A percentile compares a stretch with the other conserved stretches of the same genome.
phyloP scores from a whole-genome alignment of 1,140 invertebrate genomes.

The Scaptomyza hsui region DNA sequence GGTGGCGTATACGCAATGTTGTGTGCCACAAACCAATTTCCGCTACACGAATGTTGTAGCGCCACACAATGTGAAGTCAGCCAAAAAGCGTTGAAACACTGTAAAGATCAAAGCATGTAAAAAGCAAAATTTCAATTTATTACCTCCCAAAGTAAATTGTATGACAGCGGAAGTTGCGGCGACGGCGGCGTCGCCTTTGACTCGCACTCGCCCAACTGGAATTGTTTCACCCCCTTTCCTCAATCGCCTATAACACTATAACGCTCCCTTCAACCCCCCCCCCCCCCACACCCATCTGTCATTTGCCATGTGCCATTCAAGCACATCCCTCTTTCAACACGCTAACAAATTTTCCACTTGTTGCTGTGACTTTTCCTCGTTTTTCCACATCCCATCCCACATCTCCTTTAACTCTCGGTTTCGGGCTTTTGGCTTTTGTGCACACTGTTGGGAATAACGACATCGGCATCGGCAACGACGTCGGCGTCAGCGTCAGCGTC shows the following conservation, averaged over 20 bases:
- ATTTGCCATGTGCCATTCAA: conserved; percentile 22
- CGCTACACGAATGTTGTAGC: conserved; percentile 49
- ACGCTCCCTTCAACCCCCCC: neutral
- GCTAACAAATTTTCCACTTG: conserved; percentile 41
- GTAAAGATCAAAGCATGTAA: conserved; percentile 66
- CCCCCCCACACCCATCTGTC: conserved; percentile 2
- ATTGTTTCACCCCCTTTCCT: too few species aligned
- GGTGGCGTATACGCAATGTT: conserved; percentile 37
- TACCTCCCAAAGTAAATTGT: conserved; percentile 71
- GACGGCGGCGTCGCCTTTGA: conserved; percentile 46
- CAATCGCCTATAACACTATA: neutral
- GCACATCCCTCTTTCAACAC: conserved; percentile 21
- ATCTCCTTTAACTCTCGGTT: neutral
- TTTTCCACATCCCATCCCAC: neutral
- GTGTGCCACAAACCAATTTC: conserved; percentile 69
- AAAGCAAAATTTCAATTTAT: conserved; percentile 75
- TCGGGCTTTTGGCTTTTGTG: conserved; percentile 29
- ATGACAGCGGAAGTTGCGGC: conserved; percentile 65
- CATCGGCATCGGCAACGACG: neutral
- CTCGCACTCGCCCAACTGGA: conserved; percentile 37
- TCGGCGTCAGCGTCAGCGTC: conserved; percentile 9
- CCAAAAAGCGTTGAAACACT: conserved; percentile 47
- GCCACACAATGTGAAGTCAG: conserved; percentile 44
- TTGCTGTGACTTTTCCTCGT: conserved; percentile 21
- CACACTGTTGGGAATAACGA: conserved; percentile 22